Evolutionary conservation across 2,113 vertebrate species (phyloP).

Genomic region (Elgaria multicarinata): DNA sequence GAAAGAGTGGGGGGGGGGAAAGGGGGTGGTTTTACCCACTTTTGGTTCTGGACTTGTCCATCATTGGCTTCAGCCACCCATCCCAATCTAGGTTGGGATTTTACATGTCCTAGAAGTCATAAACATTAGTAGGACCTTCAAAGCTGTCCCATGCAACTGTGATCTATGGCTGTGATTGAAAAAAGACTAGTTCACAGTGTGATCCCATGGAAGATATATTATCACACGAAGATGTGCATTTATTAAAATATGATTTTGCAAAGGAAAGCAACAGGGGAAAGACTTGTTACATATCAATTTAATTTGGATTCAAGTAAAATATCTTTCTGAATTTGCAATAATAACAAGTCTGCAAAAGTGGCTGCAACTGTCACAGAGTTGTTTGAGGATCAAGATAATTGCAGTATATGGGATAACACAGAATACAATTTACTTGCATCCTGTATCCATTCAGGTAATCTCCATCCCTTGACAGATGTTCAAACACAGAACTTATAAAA

Average conservation of each 20-base stretch:
- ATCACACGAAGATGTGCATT: slow-evolving; percentile 59
- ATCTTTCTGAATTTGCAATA: slow-evolving; percentile 76
- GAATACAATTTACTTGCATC: slow-evolving; percentile 72
- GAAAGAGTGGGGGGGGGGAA: neutral
- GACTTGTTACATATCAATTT: slow-evolving; percentile 69
- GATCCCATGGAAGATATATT: neutral
- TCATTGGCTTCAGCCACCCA: neutral
- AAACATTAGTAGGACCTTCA: neutral
- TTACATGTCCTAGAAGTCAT: neutral
- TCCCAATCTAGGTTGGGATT: neutral
- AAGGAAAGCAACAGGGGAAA: slow-evolving; percentile 41
- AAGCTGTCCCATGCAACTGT: neutral
- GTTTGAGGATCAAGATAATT: slow-evolving; percentile 79
- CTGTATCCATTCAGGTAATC: slow-evolving; percentile 72
- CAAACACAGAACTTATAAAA: slow-evolving; percentile 73
- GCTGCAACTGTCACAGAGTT: slow-evolving; percentile 71
- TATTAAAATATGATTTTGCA: slow-evolving; percentile 57
- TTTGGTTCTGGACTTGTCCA: neutral
- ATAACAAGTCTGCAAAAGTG: slow-evolving; percentile 73
- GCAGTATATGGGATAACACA: slow-evolving; percentile 72
- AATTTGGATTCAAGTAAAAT: slow-evolving; percentile 77
- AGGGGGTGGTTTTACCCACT: too few species aligned
- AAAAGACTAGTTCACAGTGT: neutral
- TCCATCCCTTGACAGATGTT: slow-evolving; percentile 73
- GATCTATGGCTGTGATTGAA: neutral